Evolutionary conservation across 2,888 invertebrate species (phyloP).

Genomic region (Morinoia aosen): DNA sequence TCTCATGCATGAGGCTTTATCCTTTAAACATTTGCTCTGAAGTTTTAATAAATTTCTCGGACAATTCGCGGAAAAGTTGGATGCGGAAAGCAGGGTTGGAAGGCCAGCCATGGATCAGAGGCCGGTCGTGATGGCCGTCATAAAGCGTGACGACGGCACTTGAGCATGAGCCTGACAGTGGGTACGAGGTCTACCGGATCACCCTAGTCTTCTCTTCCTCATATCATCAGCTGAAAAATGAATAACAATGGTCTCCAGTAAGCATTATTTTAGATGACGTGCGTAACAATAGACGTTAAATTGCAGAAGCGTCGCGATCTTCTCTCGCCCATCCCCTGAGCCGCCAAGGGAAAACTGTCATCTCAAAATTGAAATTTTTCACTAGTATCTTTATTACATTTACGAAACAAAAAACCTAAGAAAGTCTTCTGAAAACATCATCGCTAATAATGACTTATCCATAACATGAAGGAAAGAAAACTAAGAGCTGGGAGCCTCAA

Average conservation of each 20-base stretch:
- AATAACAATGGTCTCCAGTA: neutral
- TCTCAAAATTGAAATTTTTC: neutral
- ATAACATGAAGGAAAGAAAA: neutral
- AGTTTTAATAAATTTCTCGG: constrained; percentile 10
- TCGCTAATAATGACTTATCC: neutral
- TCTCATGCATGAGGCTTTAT: constrained; percentile 12
- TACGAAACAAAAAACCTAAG: neutral
- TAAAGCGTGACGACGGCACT: constrained; percentile 51
- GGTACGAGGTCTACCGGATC: constrained; percentile 1
- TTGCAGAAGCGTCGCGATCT: neutral
- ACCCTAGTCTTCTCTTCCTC: neutral
- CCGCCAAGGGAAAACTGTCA: neutral
- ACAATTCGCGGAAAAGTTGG: constrained; percentile 1
- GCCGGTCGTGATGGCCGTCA: neutral
- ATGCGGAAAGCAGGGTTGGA: neutral
- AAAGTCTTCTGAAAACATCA: neutral
- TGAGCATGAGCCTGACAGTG: constrained; percentile 23
- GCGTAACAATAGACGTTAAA: neutral
- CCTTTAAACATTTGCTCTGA: neutral
- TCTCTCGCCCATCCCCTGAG: neutral
- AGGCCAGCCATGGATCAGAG: constrained; percentile 16
- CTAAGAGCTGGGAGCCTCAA: neutral
- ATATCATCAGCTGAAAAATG: neutral
- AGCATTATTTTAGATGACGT: neutral
- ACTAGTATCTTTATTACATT: neutral